Percentiles rank a stretch among this genome's conserved stretches.
Conservation (phyloP, 2,113 vertebrate genomes). For the Stegastes partitus region DNA sequence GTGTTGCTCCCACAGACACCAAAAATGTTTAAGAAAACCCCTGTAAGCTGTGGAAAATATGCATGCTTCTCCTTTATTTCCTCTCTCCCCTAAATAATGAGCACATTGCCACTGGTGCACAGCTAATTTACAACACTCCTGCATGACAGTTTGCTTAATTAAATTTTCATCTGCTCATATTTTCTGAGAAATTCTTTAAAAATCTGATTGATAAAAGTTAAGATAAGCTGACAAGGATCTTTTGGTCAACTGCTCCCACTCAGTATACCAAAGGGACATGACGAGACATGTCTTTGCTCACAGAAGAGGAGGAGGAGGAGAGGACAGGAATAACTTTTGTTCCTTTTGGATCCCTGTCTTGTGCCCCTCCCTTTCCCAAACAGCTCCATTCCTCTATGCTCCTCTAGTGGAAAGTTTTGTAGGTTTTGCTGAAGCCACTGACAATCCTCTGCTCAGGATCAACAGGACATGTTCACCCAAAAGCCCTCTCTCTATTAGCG, state of each 20-base stretch:
- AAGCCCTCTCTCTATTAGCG: not conserved
- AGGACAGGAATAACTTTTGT: constrained; percentile 63
- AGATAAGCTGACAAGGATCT: not conserved
- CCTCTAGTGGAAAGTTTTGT: constrained; percentile 61
- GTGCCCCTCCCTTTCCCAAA: constrained; percentile 41
- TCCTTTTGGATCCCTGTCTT: constrained; percentile 40
- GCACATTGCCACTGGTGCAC: not conserved
- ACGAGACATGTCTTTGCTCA: constrained; percentile 57
- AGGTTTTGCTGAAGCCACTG: constrained; percentile 13
- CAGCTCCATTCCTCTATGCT: constrained; percentile 33
- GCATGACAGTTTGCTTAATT: not conserved
- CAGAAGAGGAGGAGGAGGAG: constrained; percentile 17
- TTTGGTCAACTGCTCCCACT: constrained; percentile 37
- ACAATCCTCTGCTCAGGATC: constrained; percentile 11
- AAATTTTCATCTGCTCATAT: too few species aligned
- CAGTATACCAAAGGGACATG: constrained; percentile 40
- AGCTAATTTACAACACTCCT: not conserved
- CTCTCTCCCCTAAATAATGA: not conserved
- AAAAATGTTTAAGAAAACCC: too few species aligned
- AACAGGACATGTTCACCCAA: constrained; percentile 2
- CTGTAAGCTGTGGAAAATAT: not conserved
- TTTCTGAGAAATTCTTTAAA: not conserved
- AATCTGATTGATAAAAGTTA: constrained; percentile 7
- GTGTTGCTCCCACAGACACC: too few species aligned
- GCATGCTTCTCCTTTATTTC: too few species aligned